Evolutionary conservation across 2,797 vertebrate species (phyloP).

Genomic region (Margarornis squamiger): DNA sequence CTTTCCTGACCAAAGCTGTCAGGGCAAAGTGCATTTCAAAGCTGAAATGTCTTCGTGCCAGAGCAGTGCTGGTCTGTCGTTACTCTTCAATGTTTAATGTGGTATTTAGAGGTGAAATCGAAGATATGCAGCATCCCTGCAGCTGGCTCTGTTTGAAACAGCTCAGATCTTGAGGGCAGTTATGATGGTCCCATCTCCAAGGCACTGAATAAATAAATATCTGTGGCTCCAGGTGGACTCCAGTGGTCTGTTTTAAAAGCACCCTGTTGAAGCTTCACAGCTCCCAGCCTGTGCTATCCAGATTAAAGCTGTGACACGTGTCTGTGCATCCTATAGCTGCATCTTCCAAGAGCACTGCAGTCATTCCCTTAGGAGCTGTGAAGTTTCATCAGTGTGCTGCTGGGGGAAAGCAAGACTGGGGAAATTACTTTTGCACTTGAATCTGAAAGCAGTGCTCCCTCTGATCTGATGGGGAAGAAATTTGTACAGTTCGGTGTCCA

Average conservation of each 20-base stretch:
- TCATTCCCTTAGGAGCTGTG: background rate
- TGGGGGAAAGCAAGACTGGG: background rate
- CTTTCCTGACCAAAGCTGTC: background rate
- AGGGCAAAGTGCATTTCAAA: background rate
- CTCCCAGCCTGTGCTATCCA: background rate
- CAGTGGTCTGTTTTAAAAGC: background rate
- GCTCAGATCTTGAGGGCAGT: background rate
- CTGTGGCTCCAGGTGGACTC: background rate
- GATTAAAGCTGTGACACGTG: fast-evolving
- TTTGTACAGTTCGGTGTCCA: background rate
- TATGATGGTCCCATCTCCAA: background rate
- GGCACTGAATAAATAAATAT: background rate
- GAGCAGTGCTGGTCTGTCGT: background rate
- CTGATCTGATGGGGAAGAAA: background rate
- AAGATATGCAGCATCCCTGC: background rate
- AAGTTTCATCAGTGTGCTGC: background rate
- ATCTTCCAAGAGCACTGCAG: background rate
- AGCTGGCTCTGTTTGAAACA: background rate
- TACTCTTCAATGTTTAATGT: background rate
- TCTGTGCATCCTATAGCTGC: background rate
- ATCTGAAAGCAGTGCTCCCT: background rate
- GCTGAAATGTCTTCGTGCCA: background rate
- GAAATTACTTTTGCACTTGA: background rate
- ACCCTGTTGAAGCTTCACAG: background rate
- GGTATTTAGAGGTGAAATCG: background rate